Evolutionary conservation across 2,113 vertebrate species (phyloP).

Genomic region (Dolichotis patagonum): DNA sequence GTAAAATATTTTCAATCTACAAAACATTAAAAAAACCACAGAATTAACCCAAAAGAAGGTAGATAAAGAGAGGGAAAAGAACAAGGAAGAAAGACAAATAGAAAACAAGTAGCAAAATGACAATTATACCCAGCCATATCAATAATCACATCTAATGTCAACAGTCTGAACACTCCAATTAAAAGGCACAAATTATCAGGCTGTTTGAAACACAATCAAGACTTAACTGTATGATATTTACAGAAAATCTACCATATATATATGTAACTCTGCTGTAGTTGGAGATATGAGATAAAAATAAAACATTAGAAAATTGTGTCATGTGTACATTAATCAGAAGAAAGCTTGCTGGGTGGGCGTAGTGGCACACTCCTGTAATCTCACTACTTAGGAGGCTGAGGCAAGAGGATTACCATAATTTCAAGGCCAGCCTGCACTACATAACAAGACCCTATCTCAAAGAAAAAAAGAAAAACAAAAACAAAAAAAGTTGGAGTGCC

Average conservation of each 20-base stretch:
- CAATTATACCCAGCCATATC: not conserved
- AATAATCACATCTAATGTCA: not conserved
- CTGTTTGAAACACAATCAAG: not conserved
- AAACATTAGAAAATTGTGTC: not conserved
- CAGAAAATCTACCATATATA: not conserved
- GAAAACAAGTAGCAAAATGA: not conserved
- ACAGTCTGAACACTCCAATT: not conserved
- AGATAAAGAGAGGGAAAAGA: not conserved
- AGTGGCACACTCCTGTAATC: not conserved
- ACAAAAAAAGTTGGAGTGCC: too few relatives aligned
- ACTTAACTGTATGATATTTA: not conserved
- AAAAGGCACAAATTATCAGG: conserved; percentile 26
- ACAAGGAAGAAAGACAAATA: not conserved
- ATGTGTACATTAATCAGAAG: not conserved
- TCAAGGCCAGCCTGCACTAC: not conserved
- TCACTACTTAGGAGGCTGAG: not conserved
- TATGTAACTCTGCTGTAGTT: not conserved
- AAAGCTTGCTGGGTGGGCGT: not conserved
- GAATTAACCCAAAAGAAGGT: not conserved
- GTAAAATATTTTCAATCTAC: not conserved
- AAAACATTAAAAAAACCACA: not conserved
- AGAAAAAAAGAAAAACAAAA: not conserved
- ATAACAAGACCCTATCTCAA: not conserved
- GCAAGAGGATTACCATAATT: not conserved
- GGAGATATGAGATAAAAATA: not conserved